Evolutionary conservation across 1,140 invertebrate species (phyloP).

Genomic region (Cecropterus lyciades): DNA sequence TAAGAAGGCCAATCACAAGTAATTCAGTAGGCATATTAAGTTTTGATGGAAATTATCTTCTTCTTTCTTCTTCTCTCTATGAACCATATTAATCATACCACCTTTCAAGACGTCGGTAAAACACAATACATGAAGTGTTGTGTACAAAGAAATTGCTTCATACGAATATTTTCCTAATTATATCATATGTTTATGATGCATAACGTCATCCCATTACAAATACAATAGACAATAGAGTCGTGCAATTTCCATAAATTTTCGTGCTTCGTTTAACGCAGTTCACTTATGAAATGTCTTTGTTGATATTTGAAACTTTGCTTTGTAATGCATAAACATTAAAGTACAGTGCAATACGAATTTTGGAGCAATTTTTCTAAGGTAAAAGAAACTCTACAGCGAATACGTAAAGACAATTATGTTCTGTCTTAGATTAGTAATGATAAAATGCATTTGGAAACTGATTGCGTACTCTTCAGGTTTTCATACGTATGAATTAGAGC

Average conservation of each 20-base stretch:
- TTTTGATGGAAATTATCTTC: too few relatives aligned
- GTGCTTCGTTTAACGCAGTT: constrained; percentile 35
- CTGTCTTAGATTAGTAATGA: neutral
- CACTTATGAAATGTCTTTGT: constrained; percentile 34
- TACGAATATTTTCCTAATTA: constrained; percentile 23
- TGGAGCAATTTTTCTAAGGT: constrained; percentile 1
- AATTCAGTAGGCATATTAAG: too few relatives aligned
- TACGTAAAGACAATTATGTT: neutral
- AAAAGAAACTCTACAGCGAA: neutral
- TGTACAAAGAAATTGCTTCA: neutral
- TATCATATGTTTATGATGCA: constrained; percentile 33
- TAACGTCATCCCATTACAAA: constrained; percentile 22
- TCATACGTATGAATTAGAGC: constrained; percentile 19
- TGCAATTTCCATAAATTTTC: constrained; percentile 37
- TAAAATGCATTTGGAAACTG: constrained; percentile 9
- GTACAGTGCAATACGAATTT: neutral
- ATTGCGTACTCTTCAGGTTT: constrained; percentile 10
- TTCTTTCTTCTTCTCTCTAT: too few relatives aligned
- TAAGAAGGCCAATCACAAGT: too few relatives aligned
- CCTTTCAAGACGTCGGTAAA: too few relatives aligned
- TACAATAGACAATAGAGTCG: constrained; percentile 34
- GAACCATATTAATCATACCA: too few relatives aligned
- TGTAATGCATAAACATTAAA: constrained; percentile 10
- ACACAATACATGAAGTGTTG: too few relatives aligned
- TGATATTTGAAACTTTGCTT: constrained; percentile 17